These are phyloP conservation scores for Callocephalon fimbriatum DNA, from an alignment of 2,113 vertebrate species.

Conservation along the genomic window DNA sequence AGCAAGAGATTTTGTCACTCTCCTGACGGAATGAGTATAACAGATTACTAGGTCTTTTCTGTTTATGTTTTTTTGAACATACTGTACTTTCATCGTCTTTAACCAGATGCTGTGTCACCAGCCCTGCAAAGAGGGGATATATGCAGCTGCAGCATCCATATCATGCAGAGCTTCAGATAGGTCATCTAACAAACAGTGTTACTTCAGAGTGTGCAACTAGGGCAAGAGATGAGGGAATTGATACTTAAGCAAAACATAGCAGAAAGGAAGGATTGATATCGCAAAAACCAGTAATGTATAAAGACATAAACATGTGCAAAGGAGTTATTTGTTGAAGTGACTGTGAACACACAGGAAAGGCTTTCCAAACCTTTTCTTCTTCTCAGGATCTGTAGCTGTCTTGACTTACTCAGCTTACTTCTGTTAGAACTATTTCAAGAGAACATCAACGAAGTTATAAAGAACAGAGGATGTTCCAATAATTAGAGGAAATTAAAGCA, in stretches of 20 bases:
- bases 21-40: not conserved
- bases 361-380: not conserved
- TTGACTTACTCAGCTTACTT: not conserved
- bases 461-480: not conserved
- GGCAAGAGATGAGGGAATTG: not conserved
- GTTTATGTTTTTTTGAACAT: not conserved
- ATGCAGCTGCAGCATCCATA: not conserved
- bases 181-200: not conserved
- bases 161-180: not conserved
- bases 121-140: not conserved
- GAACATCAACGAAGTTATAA: not conserved
- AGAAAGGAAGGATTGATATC: not conserved
- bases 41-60: not conserved
- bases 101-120: not conserved
- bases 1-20: not conserved
- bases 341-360: not conserved
- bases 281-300: accelerated
- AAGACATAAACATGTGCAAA: not conserved
- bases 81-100: not conserved
- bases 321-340: not conserved
- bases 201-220: not conserved
- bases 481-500: constrained; percentile 24
- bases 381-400: not conserved
- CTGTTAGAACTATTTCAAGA: not conserved
- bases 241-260: not conserved